A percentile compares a stretch with the other conserved stretches of the same genome.
Evolutionary conservation across 1,140 invertebrate species (phyloP).

Genomic region (Aleiodes sp.): DNA sequence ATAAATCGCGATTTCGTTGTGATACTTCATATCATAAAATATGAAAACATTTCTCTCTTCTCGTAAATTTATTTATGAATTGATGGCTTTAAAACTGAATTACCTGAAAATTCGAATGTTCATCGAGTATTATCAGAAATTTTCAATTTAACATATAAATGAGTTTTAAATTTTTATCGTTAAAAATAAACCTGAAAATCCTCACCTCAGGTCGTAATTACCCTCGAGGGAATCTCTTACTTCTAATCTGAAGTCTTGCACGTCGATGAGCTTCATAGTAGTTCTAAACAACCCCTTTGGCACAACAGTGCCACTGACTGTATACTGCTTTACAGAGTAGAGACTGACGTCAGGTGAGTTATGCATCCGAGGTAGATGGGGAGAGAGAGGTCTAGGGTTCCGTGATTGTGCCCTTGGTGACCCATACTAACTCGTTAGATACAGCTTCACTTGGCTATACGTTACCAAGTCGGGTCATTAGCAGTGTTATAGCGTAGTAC

Average conservation of each 20-base stretch:
- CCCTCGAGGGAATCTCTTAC: background rate
- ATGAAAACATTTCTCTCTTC: too few relatives aligned
- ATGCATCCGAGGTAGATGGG: background rate
- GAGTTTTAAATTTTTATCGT: too few relatives aligned
- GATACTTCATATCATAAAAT: too few relatives aligned
- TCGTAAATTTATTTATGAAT: too few relatives aligned
- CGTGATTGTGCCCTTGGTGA: slow-evolving; percentile 22
- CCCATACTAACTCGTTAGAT: slow-evolving; percentile 1
- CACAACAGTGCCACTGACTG: background rate
- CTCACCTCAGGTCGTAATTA: too few relatives aligned
- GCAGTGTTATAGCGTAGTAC: slow-evolving; percentile 1
- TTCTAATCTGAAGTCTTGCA: background rate
- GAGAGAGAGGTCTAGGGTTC: too few relatives aligned
- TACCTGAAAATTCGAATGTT: too few relatives aligned
- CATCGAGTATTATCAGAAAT: too few relatives aligned
- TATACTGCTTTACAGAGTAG: background rate
- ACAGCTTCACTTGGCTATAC: background rate
- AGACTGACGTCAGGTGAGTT: slow-evolving; percentile 12
- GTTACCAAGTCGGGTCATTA: slow-evolving; percentile 1
- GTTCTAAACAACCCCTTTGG: slow-evolving; percentile 4
- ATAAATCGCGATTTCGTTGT: too few relatives aligned
- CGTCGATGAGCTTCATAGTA: background rate
- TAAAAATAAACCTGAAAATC: too few relatives aligned
- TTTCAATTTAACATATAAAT: too few relatives aligned
- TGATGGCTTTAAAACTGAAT: too few relatives aligned